Evolutionary conservation across 2,888 invertebrate genomes (phyloP), one percentile per base, ranked within the genome.

Genomic region (Magallana nippona): DNA sequence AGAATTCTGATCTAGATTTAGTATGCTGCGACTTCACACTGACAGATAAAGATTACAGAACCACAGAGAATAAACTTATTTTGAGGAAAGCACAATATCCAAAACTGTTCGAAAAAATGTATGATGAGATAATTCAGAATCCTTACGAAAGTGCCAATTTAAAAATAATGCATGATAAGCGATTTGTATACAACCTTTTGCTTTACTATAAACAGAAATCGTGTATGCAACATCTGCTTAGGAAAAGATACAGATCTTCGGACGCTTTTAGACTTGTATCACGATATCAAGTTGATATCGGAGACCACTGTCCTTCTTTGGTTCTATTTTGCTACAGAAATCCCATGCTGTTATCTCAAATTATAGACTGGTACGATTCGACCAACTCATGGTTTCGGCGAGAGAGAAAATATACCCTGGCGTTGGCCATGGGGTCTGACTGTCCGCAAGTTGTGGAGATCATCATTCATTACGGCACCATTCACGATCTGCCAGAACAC

Each of bases 241-340:
- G 15, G 27, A 71, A 22, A 71, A 22, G 71, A 13, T 71, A 71
- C 71, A 71, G 11, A 15, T 71, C 32, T 32, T 22, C 71, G 2
- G 71, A 71, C 22, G 27, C 27, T 13, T 22, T 2, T 2, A 71
- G 71, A 27, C 22, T 71, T 15, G 27, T 71, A 27, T 71, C 71
- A 3, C 71, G 27, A 27, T 27, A 27, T 22, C 32, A 22, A 0
- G 27, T 71, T 3, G 71, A 27, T 8, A 27, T 82, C 13, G 63
- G 55, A 11, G 56, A 63, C 17, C 82, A 82, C 56, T 55, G 15
- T 10, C 63, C 58, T 44, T 82, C 82, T 3, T 56, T 82, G 3
- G 55, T 82, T 55, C 71, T 55, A 11, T 82, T 82, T 22, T 71
- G 71, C 17, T 82, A 82, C 56, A 82, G 71, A 58, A 82, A 82